phyloP scores from a whole-genome alignment of 2,113 vertebrate genomes.

The Salminus brasiliensis region DNA sequence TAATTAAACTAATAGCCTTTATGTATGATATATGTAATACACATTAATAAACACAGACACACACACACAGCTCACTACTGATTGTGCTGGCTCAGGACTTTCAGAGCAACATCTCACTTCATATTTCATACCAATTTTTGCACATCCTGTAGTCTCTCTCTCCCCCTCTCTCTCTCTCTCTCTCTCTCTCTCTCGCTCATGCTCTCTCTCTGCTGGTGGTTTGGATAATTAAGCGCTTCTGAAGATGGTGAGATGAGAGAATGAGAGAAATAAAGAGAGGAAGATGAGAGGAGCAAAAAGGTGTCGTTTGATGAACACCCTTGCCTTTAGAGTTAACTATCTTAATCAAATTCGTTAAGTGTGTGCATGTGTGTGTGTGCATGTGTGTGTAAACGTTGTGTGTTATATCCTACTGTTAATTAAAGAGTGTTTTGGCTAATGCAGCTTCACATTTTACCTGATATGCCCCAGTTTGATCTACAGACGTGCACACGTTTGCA shows the following conservation, averaged over 20 bases:
- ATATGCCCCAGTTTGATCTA: slow-evolving; percentile 39
- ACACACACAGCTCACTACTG: not conserved
- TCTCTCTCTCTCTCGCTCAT: not conserved
- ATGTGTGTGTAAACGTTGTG: not conserved
- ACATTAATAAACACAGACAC: no score
- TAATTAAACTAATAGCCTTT: no score
- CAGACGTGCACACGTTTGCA: not conserved
- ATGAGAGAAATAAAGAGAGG: slow-evolving; percentile 28
- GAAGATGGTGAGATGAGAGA: slow-evolving; percentile 51
- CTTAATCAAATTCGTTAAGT: slow-evolving; percentile 19
- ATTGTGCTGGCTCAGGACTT: slow-evolving; percentile 38
- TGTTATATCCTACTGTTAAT: slow-evolving; percentile 22
- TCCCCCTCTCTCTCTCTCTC: not conserved
- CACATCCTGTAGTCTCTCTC: not conserved
- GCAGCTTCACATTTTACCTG: slow-evolving; percentile 29
- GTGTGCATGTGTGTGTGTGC: not conserved
- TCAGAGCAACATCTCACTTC: slow-evolving; percentile 4
- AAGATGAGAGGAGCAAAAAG: slow-evolving; percentile 47
- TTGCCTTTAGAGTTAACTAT: slow-evolving; percentile 48
- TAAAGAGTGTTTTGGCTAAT: slow-evolving; percentile 33
- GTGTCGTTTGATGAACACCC: slow-evolving; percentile 30
- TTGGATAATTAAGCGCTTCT: slow-evolving; percentile 48
- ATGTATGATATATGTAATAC: no score
- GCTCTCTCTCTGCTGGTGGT: slow-evolving; percentile 11
- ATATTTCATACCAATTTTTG: not conserved